Evolutionary conservation across 2,888 invertebrate genomes (phyloP).

Genomic region (Diogma glabrata): DNA sequence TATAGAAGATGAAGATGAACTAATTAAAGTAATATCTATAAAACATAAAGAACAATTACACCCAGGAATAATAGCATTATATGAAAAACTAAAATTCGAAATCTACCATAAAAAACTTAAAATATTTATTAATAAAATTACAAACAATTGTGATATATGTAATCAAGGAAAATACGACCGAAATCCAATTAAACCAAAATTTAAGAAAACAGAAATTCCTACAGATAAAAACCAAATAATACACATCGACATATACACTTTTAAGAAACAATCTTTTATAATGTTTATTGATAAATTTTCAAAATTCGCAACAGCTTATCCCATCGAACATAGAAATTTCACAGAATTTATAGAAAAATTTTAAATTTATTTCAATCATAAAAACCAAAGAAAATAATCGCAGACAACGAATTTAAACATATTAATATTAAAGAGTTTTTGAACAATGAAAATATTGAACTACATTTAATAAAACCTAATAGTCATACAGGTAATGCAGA

Average conservation of each 20-base stretch:
- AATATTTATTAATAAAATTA: background rate
- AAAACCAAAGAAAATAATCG: conserved; percentile 6
- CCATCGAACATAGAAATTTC: conserved; percentile 1
- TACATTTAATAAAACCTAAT: background rate
- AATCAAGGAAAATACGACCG: background rate
- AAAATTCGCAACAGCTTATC: conserved; percentile 7
- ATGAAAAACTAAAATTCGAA: background rate
- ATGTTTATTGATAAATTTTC: conserved; percentile 11
- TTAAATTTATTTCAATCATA: conserved; percentile 1
- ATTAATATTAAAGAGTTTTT: background rate
- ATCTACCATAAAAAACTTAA: background rate
- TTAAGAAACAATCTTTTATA: conserved; percentile 4
- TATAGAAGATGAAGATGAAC: background rate
- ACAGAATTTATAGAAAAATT: conserved; percentile 7
- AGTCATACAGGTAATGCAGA: background rate
- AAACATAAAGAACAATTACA: background rate
- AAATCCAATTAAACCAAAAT: conserved; percentile 2
- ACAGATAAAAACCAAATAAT: conserved; percentile 5
- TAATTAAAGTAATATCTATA: background rate
- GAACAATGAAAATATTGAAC: background rate
- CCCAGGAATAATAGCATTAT: conserved; percentile 1
- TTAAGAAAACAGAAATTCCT: background rate
- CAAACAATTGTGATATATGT: background rate
- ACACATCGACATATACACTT: conserved; percentile 6
- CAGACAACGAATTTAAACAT: conserved; percentile 4